Conservation (phyloP, 2,888 invertebrate genomes). For the Microchrysa polita region DNA sequence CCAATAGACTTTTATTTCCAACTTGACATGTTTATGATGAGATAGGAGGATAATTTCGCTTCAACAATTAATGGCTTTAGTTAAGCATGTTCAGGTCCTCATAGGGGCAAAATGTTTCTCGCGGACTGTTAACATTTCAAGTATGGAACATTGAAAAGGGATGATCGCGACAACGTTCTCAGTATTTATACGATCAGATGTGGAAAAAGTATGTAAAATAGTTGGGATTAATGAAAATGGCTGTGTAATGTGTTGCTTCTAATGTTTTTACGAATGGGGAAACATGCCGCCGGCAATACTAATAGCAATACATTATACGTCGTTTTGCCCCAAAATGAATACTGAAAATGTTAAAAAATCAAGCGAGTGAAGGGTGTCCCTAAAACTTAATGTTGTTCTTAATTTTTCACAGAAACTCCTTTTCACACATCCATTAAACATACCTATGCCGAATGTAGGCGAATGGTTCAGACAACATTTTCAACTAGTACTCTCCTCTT, state of each 20-base stretch:
- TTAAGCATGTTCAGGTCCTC: not conserved
- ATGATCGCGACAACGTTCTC: slow-evolving; percentile 30
- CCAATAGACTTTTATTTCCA: slow-evolving; percentile 24
- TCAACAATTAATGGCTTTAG: not conserved
- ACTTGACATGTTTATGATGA: slow-evolving; percentile 12
- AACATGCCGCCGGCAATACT: too few species aligned
- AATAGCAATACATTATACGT: too few species aligned
- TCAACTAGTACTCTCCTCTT: slow-evolving; percentile 1
- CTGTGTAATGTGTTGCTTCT: too few species aligned
- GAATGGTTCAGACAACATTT: slow-evolving; percentile 7
- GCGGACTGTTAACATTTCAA: not conserved
- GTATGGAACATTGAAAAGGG: not conserved
- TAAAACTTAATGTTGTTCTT: slow-evolving; percentile 35
- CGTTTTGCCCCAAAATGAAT: not conserved
- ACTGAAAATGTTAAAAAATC: slow-evolving; percentile 38
- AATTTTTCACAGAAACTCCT: slow-evolving; percentile 41
- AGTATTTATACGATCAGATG: slow-evolving; percentile 14
- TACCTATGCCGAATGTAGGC: slow-evolving; percentile 1
- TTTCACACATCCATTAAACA: slow-evolving; percentile 1
- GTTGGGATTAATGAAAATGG: too few species aligned
- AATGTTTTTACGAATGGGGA: too few species aligned
- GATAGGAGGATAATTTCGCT: not conserved
- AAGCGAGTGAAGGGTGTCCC: not conserved
- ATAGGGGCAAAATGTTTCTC: too few species aligned
- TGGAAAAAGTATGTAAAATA: slow-evolving; percentile 27